phyloP scores from a whole-genome alignment of 2,797 vertebrate species.

The Pteropus rufus region DNA sequence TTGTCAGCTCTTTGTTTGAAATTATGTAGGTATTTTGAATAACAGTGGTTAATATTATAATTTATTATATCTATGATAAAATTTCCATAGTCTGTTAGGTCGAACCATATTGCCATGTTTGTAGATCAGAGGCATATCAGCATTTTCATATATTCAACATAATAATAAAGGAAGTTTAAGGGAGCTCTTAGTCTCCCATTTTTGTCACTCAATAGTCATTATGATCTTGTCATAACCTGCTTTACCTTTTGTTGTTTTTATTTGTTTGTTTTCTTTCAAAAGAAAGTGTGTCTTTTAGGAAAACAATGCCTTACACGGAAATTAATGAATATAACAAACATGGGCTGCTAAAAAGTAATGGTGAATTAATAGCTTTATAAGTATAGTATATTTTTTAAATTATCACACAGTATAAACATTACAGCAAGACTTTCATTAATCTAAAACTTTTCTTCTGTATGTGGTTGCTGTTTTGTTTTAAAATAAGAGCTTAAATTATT shows the following conservation, averaged over 20 bases:
- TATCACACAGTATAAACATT: constrained; percentile 29
- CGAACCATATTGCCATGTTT: constrained; percentile 36
- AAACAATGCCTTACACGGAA: constrained; percentile 22
- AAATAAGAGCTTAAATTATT: constrained; percentile 22
- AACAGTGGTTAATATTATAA: constrained; percentile 40
- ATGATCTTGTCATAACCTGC: background rate
- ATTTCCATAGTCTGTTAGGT: constrained; percentile 31
- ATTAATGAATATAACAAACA: constrained; percentile 4
- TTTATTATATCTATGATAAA: background rate
- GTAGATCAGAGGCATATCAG: background rate
- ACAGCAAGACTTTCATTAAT: constrained; percentile 26
- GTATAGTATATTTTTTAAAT: background rate
- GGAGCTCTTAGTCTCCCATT: background rate
- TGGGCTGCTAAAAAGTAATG: constrained; percentile 25
- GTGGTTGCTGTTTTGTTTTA: background rate
- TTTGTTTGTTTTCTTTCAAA: constrained; percentile 37
- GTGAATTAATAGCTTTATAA: constrained; percentile 54
- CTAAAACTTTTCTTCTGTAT: constrained; percentile 27
- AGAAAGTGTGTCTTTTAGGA: constrained; percentile 18
- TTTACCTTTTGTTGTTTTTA: constrained; percentile 44
- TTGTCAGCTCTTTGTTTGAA: constrained; percentile 45
- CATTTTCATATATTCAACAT: background rate
- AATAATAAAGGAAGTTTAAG: constrained; percentile 35
- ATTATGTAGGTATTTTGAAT: constrained; percentile 25
- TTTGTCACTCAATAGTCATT: constrained; percentile 5